A percentile compares a stretch with the other conserved stretches of the same genome.
These are phyloP conservation scores for Syrmaticus mikado DNA, from an alignment of 2,113 vertebrate genomes.

Conservation along the genomic window DNA sequence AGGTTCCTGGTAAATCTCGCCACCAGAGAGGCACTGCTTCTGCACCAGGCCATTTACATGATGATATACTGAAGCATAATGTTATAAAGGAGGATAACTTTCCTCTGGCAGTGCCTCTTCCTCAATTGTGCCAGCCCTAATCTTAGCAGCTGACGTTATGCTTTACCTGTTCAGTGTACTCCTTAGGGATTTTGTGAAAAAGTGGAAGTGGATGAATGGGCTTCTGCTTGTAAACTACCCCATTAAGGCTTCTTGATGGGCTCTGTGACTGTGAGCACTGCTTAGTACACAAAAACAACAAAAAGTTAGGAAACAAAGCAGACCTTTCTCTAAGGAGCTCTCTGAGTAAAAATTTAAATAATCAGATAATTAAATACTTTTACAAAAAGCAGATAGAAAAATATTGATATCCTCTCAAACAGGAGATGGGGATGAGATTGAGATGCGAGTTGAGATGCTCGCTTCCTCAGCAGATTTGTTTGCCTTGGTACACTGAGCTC, in stretches of 20 bases:
- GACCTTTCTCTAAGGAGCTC: neutral
- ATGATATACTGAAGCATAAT: accelerated
- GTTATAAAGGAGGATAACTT: neutral
- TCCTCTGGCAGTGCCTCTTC: neutral
- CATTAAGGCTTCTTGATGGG: neutral
- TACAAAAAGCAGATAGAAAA: neutral
- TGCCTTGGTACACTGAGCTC: neutral
- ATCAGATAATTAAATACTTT: neutral
- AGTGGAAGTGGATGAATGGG: neutral
- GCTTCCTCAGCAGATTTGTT: neutral
- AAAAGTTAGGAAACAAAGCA: neutral
- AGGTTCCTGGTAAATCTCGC: neutral
- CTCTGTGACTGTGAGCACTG: neutral
- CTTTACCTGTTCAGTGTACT: neutral
- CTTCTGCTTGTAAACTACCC: neutral
- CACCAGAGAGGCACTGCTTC: neutral
- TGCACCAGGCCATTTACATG: accelerated
- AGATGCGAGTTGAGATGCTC: neutral
- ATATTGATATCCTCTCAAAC: neutral
- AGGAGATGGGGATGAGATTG: neutral
- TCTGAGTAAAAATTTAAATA: neutral
- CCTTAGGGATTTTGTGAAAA: neutral
- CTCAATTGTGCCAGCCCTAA: accelerated
- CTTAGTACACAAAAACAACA: neutral
- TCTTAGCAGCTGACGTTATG: neutral